Evolutionary conservation across 92 coral and sea anemone species (phyloP).

Genomic region (Palythoa grandis): DNA sequence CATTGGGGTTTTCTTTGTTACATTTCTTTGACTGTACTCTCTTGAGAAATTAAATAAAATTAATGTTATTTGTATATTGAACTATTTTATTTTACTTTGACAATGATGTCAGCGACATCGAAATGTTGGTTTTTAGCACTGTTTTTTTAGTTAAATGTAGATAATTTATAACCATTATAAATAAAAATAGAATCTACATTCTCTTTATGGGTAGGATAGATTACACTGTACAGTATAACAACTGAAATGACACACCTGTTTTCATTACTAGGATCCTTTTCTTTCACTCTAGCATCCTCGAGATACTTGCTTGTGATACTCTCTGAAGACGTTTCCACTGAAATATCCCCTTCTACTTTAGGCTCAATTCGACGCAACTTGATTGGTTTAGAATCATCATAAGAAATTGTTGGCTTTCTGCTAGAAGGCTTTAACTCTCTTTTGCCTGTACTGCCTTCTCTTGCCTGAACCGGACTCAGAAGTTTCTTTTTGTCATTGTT

Average conservation of each 20-base stretch:
- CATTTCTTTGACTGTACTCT: too few species aligned
- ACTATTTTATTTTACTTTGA: too few species aligned
- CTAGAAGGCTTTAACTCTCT: conserved; percentile 11
- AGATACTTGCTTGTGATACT: conserved; percentile 4
- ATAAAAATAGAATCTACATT: too few species aligned
- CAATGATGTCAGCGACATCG: too few species aligned
- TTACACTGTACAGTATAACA: not conserved
- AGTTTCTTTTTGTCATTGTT: conserved; percentile 74
- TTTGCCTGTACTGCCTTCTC: not conserved
- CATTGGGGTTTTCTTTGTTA: too few species aligned
- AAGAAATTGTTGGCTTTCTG: not conserved
- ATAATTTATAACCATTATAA: too few species aligned
- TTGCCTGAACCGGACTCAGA: conserved; percentile 1
- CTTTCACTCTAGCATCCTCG: not conserved
- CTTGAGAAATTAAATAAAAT: too few species aligned
- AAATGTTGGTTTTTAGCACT: too few species aligned
- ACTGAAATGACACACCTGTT: conserved; percentile 5
- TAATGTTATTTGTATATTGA: too few species aligned
- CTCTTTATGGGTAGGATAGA: too few species aligned
- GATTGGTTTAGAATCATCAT: conserved; percentile 49
- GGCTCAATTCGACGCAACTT: conserved; percentile 86
- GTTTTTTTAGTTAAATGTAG: too few species aligned
- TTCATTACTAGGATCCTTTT: conserved; percentile 20
- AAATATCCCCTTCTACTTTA: conserved; percentile 48
- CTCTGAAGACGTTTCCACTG: conserved; percentile 50